Conservation (phyloP, 2,113 vertebrate genomes). For the Salvelinus namaycush region DNA sequence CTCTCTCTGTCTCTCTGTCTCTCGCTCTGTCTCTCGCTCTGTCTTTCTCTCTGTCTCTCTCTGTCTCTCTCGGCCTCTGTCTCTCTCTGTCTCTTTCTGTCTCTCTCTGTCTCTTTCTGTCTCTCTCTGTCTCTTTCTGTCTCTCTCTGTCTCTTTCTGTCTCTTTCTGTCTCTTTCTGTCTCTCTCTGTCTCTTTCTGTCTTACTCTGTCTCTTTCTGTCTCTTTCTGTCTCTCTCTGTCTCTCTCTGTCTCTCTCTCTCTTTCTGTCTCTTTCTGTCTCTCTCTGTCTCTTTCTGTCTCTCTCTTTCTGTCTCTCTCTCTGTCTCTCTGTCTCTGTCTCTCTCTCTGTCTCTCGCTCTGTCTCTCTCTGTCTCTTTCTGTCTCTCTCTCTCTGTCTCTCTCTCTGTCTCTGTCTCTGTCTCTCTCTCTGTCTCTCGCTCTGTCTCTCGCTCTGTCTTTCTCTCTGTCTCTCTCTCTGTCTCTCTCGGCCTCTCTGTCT, state of each 20-base stretch:
- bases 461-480: background rate
- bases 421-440: background rate
- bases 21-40: constrained; percentile 12
- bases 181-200: no score
- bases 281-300: no score
- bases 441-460: background rate
- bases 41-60: background rate
- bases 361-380: background rate
- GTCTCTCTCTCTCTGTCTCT: background rate
- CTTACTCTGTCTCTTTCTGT: no score
- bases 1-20: constrained; percentile 46
- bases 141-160: constrained; percentile 37
- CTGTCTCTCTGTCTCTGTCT: no score
- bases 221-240: no score
- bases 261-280: no score
- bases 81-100: background rate
- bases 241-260: no score
- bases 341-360: no score
- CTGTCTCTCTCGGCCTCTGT: constrained; percentile 40
- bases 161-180: constrained; percentile 25
- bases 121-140: constrained; percentile 38
- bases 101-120: constrained; percentile 38
- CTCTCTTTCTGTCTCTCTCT: no score
- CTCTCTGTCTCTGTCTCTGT: no score
- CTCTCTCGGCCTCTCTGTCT: background rate